These are phyloP conservation scores for Lepisosteus osseus DNA, from an alignment of 2,113 vertebrate genomes.

Conservation along the genomic window DNA sequence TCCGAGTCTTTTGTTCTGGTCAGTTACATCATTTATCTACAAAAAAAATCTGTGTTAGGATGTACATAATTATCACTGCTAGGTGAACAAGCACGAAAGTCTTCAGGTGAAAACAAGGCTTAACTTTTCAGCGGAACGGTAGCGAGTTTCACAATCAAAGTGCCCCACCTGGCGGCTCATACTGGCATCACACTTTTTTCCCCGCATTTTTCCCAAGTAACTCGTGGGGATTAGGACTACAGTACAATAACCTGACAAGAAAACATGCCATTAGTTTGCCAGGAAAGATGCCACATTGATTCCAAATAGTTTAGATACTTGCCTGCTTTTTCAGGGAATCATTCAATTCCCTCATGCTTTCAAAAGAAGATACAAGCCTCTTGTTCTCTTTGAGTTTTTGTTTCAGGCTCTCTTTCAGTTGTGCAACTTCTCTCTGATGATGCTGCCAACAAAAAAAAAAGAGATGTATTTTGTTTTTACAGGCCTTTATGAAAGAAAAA, in stretches of 20 bases:
- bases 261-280: no score
- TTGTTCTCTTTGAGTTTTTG: conserved; percentile 79
- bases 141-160: background rate
- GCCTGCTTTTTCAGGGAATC: conserved; percentile 83
- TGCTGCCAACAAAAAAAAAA: conserved; percentile 54
- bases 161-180: background rate
- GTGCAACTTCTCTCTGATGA: conserved; percentile 65
- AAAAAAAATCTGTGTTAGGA: conserved; percentile 23
- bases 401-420: conserved; percentile 69
- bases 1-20: conserved; percentile 79
- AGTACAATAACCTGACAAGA: no score
- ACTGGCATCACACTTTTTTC: background rate
- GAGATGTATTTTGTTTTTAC: background rate
- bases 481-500: background rate
- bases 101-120: background rate
- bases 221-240: no score
- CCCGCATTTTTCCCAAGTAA: no score
- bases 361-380: conserved; percentile 80
- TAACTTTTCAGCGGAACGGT: background rate
- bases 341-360: conserved; percentile 78
- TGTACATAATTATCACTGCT: background rate
- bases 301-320: conserved; percentile 23
- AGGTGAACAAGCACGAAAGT: background rate
- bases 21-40: conserved; percentile 72
- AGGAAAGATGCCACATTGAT: no score